These are phyloP conservation scores for Chrysodeixis includens DNA, from an alignment of 2,888 invertebrate species.

Conservation along the genomic window DNA sequence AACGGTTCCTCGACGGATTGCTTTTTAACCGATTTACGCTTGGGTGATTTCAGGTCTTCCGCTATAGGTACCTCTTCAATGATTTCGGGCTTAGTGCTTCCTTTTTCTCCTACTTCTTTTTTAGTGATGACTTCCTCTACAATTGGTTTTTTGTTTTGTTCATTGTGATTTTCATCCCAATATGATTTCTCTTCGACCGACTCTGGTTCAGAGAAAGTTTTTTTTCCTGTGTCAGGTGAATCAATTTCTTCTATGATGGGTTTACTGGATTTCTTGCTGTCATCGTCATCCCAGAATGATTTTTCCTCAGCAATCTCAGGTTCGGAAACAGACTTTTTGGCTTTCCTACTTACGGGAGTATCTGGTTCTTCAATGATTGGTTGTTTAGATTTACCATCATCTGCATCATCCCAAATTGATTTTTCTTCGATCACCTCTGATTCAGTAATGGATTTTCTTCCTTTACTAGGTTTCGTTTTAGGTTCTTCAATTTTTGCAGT, in stretches of 20 bases:
- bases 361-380: slow-evolving; percentile 66
- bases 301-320: slow-evolving; percentile 66
- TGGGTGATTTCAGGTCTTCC: slow-evolving; percentile 76
- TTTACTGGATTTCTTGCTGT: slow-evolving; percentile 56
- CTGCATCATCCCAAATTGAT: slow-evolving; percentile 77
- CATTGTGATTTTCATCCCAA: slow-evolving; percentile 83
- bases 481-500: slow-evolving; percentile 62
- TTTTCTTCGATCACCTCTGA: slow-evolving; percentile 73
- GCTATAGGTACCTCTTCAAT: slow-evolving; percentile 78
- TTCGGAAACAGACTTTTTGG: slow-evolving; percentile 65
- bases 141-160: slow-evolving; percentile 70
- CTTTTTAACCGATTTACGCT: slow-evolving; percentile 84
- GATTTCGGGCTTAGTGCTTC: slow-evolving; percentile 75
- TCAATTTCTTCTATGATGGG: slow-evolving; percentile 66
- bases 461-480: slow-evolving; percentile 60
- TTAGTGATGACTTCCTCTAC: slow-evolving; percentile 73
- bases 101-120: slow-evolving; percentile 73
- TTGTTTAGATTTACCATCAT: slow-evolving; percentile 66
- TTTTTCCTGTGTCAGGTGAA: slow-evolving; percentile 66
- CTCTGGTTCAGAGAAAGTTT: slow-evolving; percentile 74
- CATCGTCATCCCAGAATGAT: slow-evolving; percentile 67
- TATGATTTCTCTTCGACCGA: slow-evolving; percentile 75
- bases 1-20: slow-evolving; percentile 82
- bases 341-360: slow-evolving; percentile 52
- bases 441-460: slow-evolving; percentile 71